Conservation (phyloP, 2,113 vertebrate genomes). For the Lamprotornis superbus region DNA sequence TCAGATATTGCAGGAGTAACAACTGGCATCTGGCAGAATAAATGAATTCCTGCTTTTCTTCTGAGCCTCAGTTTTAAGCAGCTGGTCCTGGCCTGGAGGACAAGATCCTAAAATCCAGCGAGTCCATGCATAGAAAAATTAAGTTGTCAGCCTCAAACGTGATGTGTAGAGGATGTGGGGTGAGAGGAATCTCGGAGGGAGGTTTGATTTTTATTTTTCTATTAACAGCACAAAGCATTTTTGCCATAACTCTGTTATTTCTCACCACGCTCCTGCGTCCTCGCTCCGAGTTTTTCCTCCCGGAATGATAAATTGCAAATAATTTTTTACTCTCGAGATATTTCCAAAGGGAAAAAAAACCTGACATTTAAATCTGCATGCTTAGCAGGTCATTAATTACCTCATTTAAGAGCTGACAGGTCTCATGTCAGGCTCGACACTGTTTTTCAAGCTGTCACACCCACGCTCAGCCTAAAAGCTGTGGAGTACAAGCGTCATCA, state of each 20-base stretch:
- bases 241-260: neutral
- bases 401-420: conserved; percentile 42
- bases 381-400: conserved; percentile 30
- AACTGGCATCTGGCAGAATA: neutral
- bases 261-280: neutral
- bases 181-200: neutral
- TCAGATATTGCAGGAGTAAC: neutral
- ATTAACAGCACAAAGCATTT: neutral
- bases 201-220: neutral
- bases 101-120: neutral
- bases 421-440: neutral
- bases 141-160: neutral
- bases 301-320: neutral
- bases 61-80: neutral
- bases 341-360: neutral
- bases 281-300: neutral
- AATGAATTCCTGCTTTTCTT: neutral
- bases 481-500: conserved; percentile 46
- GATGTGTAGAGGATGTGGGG: neutral
- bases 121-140: neutral
- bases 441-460: conserved; percentile 54
- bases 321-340: neutral
- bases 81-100: neutral
- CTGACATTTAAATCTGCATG: conserved; percentile 24
- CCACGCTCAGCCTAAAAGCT: conserved; percentile 63